Evolutionary conservation across 2,797 vertebrate genomes (phyloP), one percentile per base, ranked within the genome.

Genomic region (Pangasius krempfi): DNA sequence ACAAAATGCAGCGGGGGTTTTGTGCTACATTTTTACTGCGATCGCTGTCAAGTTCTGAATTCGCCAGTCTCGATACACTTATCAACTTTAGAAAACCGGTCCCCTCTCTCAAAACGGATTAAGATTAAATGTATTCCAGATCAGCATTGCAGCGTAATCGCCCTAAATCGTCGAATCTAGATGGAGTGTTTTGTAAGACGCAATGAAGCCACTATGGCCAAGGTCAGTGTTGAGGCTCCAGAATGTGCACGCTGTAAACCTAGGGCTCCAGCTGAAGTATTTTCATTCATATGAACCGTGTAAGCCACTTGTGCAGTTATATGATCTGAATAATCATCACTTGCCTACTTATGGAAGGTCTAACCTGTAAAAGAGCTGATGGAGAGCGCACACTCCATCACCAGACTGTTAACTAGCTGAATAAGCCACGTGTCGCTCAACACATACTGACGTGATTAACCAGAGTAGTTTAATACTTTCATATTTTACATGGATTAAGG

Each of bases 171-270:
- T 70, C 64, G 54, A 33, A 37, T 72, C 18, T 85, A 14, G n/a
- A 70, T 70, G 64, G 22, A 70, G 47, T 54, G 47, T 30, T 30
- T 50, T 68, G 27, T 56, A 54, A 54, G 30, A 70, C 8, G 30
- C 52, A 84, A 68, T 82, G 22, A 70, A 64, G 60, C 64, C 83
- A 37, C 83, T 84, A 5, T 54, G 83, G 47, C n/a, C 83, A 68
- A 52, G 64, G 83, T 54, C 50, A 50, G 37, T 25, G 64, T 33
- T 84, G 83, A 85, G 47, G 3, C 30, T 33, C 5, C 27, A n/a
- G 54, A 4, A 5, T 60, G 79, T 60, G 56, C 2, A 13, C 1
- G 20, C 33, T 37, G 78, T 40, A 60, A 81, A 81, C 10, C 0
- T 5, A 40, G 79, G 0, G 25, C 58, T 60, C 33, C 33, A 84